These are phyloP conservation scores for Cephus cinctus DNA, from an alignment of 1,140 invertebrate genomes.

Conservation along the genomic window DNA sequence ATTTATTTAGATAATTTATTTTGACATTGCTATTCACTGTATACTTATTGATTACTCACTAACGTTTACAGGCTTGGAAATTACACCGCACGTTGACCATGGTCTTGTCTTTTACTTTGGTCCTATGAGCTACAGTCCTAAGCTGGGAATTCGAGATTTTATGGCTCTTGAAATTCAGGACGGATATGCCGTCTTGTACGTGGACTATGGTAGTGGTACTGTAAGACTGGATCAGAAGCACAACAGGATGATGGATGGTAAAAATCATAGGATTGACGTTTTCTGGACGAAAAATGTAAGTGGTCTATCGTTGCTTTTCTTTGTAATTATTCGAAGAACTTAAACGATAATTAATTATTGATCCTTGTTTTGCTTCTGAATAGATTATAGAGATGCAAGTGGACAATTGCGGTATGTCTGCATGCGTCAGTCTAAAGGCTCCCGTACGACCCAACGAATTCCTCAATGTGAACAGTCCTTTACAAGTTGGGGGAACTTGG, in stretches of 20 bases:
- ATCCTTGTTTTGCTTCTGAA: conserved; percentile 26
- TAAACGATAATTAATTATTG: too few species aligned
- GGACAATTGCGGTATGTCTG: conserved; percentile 71
- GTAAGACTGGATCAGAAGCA: conserved; percentile 69
- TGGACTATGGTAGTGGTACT: conserved; percentile 89
- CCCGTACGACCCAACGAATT: conserved; percentile 73
- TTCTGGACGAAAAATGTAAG: conserved; percentile 65
- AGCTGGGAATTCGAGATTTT: conserved; percentile 78
- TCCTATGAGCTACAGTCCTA: conserved; percentile 67
- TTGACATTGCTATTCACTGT: background rate
- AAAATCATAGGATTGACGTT: conserved; percentile 81
- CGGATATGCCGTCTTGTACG: conserved; percentile 79
- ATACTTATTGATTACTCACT: background rate
- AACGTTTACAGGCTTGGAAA: conserved; percentile 60
- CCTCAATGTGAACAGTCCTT: conserved; percentile 84
- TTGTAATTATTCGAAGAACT: too few species aligned
- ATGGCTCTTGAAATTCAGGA: conserved; percentile 85
- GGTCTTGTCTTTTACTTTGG: conserved; percentile 92
- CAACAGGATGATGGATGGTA: conserved; percentile 74
- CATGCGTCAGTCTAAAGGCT: conserved; percentile 68
- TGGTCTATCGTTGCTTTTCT: background rate
- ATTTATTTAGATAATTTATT: too few species aligned
- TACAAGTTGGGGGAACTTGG: conserved; percentile 82
- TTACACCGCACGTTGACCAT: conserved; percentile 70
- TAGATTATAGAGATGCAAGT: conserved; percentile 73